A percentile compares a stretch with the other conserved stretches of the same genome.
Evolutionary conservation across 2,888 invertebrate genomes (phyloP).

Genomic region (Drepanosiphum platanoidis): DNA sequence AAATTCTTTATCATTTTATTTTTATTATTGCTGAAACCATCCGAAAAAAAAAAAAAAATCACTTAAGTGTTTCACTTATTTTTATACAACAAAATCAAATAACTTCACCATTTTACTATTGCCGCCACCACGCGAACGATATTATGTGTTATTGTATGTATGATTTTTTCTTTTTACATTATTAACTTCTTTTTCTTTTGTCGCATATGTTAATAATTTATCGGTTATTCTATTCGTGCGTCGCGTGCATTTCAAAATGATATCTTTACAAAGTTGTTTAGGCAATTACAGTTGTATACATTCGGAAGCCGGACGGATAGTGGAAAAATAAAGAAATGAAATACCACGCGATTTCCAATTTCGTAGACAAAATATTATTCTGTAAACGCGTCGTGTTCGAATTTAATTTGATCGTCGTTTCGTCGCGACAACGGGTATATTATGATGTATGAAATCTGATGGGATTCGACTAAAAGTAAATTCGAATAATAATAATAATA

Average conservation of each 20-base stretch:
- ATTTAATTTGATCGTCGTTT: not conserved
- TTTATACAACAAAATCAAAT: not conserved
- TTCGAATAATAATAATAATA: not conserved
- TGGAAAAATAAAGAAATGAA: not conserved
- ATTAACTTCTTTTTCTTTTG: too few species aligned
- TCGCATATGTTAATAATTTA: too few species aligned
- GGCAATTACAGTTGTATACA: too few species aligned
- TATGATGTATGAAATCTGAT: not conserved
- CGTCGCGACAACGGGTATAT: too few species aligned
- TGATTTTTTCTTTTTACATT: too few species aligned
- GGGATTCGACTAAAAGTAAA: not conserved
- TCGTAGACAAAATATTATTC: not conserved
- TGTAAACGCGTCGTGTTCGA: not conserved
- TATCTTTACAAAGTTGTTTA: too few species aligned
- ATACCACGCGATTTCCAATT: not conserved
- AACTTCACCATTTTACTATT: not conserved
- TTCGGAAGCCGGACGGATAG: too few species aligned
- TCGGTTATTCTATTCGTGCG: too few species aligned
- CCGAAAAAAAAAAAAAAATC: too few species aligned
- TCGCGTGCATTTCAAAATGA: too few species aligned
- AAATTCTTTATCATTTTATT: not conserved
- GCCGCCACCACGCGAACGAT: not conserved
- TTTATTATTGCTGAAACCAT: not conserved
- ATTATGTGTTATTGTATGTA: not conserved
- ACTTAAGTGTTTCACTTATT: not conserved